These are phyloP conservation scores for Sapajus apella DNA, from an alignment of 2,113 vertebrate genomes.

Conservation along the genomic window DNA sequence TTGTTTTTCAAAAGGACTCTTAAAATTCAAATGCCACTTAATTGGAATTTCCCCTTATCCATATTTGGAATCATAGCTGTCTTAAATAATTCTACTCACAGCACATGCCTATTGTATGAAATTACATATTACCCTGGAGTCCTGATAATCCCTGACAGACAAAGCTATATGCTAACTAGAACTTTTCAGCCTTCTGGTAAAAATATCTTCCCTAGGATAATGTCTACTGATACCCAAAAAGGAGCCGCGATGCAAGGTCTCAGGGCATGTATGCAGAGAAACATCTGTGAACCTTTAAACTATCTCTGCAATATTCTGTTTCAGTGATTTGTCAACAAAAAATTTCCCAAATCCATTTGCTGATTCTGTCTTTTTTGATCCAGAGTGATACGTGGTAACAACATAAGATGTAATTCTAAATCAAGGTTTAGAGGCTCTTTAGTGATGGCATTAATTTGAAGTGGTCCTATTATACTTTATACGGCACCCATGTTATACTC, in stretches of 20 bases:
- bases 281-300: background rate
- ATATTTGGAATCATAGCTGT: background rate
- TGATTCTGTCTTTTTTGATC: slow-evolving; percentile 28
- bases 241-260: background rate
- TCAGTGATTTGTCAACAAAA: slow-evolving; percentile 24
- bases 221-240: background rate
- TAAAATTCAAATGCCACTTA: slow-evolving; percentile 44
- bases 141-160: background rate
- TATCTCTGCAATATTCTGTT: background rate
- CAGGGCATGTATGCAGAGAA: background rate
- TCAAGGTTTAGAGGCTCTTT: slow-evolving; percentile 30
- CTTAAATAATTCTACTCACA: background rate
- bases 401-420: slow-evolving; percentile 49
- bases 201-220: background rate
- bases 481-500: background rate
- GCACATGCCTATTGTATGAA: background rate
- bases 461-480: background rate
- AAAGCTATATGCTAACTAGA: background rate
- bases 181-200: background rate
- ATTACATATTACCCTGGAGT: background rate
- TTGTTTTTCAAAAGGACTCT: background rate
- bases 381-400: slow-evolving; percentile 16
- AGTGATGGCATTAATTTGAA: slow-evolving; percentile 29
- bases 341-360: background rate
- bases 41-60: background rate